Conservation (phyloP, 2,113 vertebrate species). For the Platichthys flesus region DNA sequence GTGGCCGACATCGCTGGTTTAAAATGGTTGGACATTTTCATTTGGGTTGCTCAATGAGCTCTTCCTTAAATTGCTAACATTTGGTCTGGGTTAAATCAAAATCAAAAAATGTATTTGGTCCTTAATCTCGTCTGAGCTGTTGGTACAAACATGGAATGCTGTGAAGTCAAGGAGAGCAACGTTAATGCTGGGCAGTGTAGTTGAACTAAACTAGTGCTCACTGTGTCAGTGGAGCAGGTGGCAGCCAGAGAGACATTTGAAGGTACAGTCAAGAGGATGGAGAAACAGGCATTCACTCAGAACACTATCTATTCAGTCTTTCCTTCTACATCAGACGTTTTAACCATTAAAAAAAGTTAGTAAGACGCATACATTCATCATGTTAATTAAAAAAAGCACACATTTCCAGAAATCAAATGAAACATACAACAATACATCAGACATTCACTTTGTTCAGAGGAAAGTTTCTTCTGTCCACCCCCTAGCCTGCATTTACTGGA, state of each 20-base stretch:
- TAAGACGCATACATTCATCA: conserved; percentile 47
- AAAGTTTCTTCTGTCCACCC: conserved; percentile 32
- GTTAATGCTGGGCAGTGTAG: conserved; percentile 54
- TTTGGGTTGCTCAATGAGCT: neutral
- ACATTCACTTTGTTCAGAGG: conserved; percentile 60
- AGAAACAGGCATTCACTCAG: conserved; percentile 43
- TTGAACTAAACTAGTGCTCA: conserved; percentile 25
- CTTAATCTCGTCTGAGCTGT: conserved; percentile 32
- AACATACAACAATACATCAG: conserved; percentile 34
- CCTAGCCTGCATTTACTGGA: conserved; percentile 17
- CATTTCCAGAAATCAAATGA: conserved; percentile 14
- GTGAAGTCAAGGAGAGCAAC: conserved; percentile 69
- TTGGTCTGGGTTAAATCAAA: neutral
- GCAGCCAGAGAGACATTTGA: conserved; percentile 44
- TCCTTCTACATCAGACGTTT: neutral
- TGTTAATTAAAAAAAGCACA: conserved; percentile 23
- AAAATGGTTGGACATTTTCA: neutral
- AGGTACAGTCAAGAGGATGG: conserved; percentile 28
- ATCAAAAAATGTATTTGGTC: neutral
- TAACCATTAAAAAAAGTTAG: conserved; percentile 10
- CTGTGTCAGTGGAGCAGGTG: conserved; percentile 1
- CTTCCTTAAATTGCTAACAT: neutral
- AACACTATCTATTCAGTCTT: conserved; percentile 29
- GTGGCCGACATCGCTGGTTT: neutral
- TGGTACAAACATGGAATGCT: conserved; percentile 76